phyloP scores from a whole-genome alignment of 2,113 vertebrate species.

The Peromyscus leucopus region DNA sequence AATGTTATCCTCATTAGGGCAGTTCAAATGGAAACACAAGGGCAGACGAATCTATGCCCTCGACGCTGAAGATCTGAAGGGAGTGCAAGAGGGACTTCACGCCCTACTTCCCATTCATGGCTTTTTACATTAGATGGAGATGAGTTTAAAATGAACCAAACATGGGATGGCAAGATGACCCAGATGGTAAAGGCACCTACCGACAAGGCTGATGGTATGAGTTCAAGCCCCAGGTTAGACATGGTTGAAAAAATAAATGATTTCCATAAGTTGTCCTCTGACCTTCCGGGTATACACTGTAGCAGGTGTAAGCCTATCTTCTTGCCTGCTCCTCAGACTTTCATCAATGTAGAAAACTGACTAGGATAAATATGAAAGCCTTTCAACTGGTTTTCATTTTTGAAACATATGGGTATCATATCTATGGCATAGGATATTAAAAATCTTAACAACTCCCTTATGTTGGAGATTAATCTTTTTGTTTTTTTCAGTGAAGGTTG shows the following conservation, averaged over 20 bases:
- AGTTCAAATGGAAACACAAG: background rate
- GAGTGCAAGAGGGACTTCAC: background rate
- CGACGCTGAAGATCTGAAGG: background rate
- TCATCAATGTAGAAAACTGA: too few species aligned
- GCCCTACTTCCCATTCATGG: background rate
- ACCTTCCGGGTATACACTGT: fast-evolving
- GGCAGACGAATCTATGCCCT: background rate
- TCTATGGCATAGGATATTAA: background rate
- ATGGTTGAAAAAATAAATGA: background rate
- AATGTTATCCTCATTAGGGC: slow-evolving; percentile 27
- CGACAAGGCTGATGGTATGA: background rate
- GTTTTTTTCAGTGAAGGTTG: background rate
- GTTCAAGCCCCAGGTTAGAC: background rate
- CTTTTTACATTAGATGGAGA: background rate
- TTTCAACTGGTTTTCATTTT: background rate
- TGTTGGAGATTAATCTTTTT: background rate
- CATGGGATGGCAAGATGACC: background rate
- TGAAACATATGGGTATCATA: background rate
- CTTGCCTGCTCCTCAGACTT: background rate
- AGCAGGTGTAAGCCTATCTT: background rate
- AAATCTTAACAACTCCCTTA: background rate
- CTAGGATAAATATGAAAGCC: background rate
- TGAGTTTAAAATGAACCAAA: background rate
- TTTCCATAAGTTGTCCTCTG: background rate
- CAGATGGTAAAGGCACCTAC: background rate